These are phyloP conservation scores for Pteropus rufus DNA, from an alignment of 2,797 vertebrate genomes.

Conservation along the genomic window DNA sequence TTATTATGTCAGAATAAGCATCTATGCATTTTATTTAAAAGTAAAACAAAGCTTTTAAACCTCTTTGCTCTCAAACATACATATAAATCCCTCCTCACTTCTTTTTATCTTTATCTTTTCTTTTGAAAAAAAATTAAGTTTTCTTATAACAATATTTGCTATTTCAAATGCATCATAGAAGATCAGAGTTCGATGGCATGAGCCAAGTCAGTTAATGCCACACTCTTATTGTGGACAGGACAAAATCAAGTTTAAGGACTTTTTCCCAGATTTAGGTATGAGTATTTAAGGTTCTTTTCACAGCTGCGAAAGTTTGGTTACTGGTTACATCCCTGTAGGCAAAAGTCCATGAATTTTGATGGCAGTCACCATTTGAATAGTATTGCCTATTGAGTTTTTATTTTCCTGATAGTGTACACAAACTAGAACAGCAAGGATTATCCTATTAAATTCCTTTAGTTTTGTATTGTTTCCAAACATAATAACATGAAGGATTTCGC, in stretches of 20 bases:
- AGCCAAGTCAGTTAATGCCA: neutral
- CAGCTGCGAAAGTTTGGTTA: neutral
- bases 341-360: neutral
- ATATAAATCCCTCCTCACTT: neutral
- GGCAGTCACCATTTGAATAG: neutral
- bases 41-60: constrained; percentile 53
- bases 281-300: neutral
- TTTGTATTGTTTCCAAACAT: neutral
- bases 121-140: neutral
- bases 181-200: neutral
- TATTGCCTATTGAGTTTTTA: neutral
- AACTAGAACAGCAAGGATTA: neutral
- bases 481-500: neutral
- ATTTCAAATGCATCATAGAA: neutral
- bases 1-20: constrained; percentile 55
- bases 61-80: constrained; percentile 38
- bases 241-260: neutral
- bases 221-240: neutral
- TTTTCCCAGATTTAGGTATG: neutral
- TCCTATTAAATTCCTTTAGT: neutral
- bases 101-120: neutral
- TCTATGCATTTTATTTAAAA: constrained; percentile 78
- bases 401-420: neutral
- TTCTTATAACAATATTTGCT: neutral
- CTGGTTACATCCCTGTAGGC: neutral